Evolutionary conservation across 2,113 vertebrate genomes (phyloP).

Genomic region (Labeo rohita): DNA sequence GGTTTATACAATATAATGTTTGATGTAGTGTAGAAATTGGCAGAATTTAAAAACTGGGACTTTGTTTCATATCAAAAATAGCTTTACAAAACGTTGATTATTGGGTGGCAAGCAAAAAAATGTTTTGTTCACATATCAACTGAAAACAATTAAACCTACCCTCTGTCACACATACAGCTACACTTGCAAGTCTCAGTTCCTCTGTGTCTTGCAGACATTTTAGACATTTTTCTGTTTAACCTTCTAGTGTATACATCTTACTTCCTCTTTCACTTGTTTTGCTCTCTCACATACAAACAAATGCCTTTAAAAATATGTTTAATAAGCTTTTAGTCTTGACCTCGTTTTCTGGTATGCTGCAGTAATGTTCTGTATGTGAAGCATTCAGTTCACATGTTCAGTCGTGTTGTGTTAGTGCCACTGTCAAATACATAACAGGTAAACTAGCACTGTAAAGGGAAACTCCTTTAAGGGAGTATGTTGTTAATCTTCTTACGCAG

Average conservation of each 20-base stretch:
- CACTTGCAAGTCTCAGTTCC: background rate
- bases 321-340: background rate
- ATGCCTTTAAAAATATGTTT: background rate
- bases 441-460: background rate
- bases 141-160: background rate
- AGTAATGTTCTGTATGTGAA: background rate
- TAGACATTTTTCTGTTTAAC: background rate
- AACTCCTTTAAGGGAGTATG: background rate
- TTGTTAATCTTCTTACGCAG: background rate
- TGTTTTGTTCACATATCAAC: too few relatives aligned
- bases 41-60: too few relatives aligned
- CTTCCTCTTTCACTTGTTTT: background rate
- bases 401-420: background rate
- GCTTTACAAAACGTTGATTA: too few relatives aligned
- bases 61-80: too few relatives aligned
- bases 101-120: too few relatives aligned
- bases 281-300: background rate
- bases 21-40: too few relatives aligned
- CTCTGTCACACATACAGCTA: background rate
- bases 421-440: background rate
- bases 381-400: background rate
- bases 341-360: background rate
- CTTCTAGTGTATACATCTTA: background rate
- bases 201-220: background rate
- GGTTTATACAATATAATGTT: too few relatives aligned